phyloP scores from a whole-genome alignment of 2,113 vertebrate species.

The Syngnathoides biaculeatus region DNA sequence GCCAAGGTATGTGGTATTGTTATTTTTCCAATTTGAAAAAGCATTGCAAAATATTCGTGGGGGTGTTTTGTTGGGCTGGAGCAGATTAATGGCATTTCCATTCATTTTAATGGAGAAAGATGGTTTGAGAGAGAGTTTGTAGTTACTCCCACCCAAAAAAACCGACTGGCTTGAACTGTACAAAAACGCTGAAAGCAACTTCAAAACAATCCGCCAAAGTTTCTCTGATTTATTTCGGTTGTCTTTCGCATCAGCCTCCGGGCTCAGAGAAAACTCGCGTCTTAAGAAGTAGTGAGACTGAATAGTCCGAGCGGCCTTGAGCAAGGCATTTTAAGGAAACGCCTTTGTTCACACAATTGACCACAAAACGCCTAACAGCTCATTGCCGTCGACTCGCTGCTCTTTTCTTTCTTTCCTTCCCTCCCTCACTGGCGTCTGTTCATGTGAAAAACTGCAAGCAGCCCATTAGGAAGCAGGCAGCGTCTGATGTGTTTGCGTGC shows the following conservation, averaged over 20 bases:
- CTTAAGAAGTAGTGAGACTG: no score
- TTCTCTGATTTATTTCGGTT: no score
- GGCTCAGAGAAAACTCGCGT: no score
- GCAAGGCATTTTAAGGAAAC: conserved; percentile 40
- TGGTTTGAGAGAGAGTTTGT: no score
- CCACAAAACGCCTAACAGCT: conserved; percentile 24
- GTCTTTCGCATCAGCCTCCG: no score
- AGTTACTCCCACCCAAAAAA: background rate
- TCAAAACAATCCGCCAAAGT: background rate
- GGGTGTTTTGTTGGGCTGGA: no score
- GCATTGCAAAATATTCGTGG: no score
- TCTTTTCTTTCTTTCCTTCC: background rate
- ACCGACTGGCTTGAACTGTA: background rate
- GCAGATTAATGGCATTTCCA: no score
- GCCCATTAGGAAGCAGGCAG: conserved; percentile 12
- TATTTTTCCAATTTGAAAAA: no score
- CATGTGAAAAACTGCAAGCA: background rate
- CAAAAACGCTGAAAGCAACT: no score
- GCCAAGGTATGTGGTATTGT: no score
- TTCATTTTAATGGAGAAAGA: no score
- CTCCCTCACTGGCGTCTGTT: conserved; percentile 24
- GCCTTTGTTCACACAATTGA: conserved; percentile 35
- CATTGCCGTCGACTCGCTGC: background rate
- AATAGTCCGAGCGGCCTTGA: conserved; percentile 8
- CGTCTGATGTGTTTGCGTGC: background rate